phyloP scores from a whole-genome alignment of 2,797 vertebrate genomes.

The Linurgus olivaceus region DNA sequence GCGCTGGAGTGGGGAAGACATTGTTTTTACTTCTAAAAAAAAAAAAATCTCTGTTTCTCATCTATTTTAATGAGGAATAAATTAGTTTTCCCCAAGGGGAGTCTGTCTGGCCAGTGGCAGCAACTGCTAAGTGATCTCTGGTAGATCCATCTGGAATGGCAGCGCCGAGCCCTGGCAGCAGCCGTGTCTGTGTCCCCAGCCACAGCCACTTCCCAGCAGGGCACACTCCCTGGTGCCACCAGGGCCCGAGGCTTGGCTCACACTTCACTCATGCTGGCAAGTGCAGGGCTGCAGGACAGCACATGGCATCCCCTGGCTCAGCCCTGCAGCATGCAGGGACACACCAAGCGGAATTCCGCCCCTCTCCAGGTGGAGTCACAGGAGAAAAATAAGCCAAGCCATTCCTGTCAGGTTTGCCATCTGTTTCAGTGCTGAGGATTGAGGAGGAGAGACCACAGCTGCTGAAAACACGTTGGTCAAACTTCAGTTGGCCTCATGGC shows the following conservation, averaged over 20 bases:
- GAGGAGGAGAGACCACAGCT: neutral
- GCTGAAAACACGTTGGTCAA: neutral
- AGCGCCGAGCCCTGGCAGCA: neutral
- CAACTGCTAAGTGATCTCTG: neutral
- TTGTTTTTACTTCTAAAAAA: neutral
- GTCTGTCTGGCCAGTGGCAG: neutral
- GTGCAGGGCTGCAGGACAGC: neutral
- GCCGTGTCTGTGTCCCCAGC: neutral
- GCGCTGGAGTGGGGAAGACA: accelerated
- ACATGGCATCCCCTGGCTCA: neutral
- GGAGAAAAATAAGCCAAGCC: neutral
- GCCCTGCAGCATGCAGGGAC: neutral
- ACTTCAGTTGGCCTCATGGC: neutral
- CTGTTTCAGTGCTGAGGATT: neutral
- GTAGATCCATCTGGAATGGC: neutral
- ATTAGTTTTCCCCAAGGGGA: neutral
- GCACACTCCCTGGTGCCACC: neutral
- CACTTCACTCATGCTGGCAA: accelerated
- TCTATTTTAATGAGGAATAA: neutral
- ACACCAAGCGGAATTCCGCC: accelerated
- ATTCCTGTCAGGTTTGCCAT: neutral
- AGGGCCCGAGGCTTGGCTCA: neutral
- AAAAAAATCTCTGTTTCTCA: neutral
- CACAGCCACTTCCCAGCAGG: neutral
- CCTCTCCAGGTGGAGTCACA: accelerated